Percentiles rank a stretch among this genome's conserved stretches.
These are phyloP conservation scores for Drosophila anceps DNA, from an alignment of 2,888 invertebrate genomes.

Conservation along the genomic window DNA sequence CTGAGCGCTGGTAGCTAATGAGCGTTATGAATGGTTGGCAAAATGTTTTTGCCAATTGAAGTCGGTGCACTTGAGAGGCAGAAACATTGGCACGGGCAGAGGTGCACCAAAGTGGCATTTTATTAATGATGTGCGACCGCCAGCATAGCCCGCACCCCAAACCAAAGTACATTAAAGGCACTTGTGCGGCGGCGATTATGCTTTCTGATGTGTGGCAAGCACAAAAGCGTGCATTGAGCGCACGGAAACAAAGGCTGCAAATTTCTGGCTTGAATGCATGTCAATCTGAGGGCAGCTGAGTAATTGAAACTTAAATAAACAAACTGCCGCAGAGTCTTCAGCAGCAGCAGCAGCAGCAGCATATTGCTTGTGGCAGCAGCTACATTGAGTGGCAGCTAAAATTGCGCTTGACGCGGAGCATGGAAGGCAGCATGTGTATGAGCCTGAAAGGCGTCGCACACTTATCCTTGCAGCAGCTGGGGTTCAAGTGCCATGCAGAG, in stretches of 20 bases:
- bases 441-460: constrained; percentile 25
- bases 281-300: constrained; percentile 68
- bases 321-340: constrained; percentile 47
- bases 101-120: constrained; percentile 20
- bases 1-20: constrained; percentile 47
- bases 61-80: constrained; percentile 59
- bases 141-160: not conserved
- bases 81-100: not conserved
- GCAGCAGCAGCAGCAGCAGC: constrained; percentile 43
- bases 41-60: constrained; percentile 35
- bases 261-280: constrained; percentile 67
- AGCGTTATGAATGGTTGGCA: constrained; percentile 62
- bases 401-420: constrained; percentile 29
- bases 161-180: constrained; percentile 27
- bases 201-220: constrained; percentile 45
- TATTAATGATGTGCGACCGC: constrained; percentile 34
- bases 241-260: constrained; percentile 37
- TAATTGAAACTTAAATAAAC: constrained; percentile 80
- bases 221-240: constrained; percentile 46
- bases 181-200: constrained; percentile 46
- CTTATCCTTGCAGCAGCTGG: constrained; percentile 41
- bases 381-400: constrained; percentile 36
- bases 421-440: constrained; percentile 18
- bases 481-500: constrained; percentile 57
- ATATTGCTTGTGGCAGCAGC: not conserved